phyloP scores from a whole-genome alignment of 2,888 invertebrate genomes.

The Ophion obscuratus region DNA sequence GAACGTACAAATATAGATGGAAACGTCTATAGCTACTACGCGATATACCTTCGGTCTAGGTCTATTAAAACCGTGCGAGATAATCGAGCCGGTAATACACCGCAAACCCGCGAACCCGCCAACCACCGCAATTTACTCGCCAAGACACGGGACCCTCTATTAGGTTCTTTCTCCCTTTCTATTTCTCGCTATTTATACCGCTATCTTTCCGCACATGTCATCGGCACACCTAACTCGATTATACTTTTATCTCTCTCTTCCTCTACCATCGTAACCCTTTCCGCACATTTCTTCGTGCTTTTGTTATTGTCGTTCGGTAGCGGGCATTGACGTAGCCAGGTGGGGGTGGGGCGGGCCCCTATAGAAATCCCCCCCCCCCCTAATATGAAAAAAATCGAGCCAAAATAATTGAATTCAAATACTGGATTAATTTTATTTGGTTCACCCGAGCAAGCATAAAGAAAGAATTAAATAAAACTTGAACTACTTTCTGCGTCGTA shows the following conservation, averaged over 20 bases:
- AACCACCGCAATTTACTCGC: slow-evolving; percentile 74
- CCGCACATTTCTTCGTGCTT: neutral
- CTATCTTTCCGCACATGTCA: slow-evolving; percentile 23
- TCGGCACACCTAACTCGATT: slow-evolving; percentile 15
- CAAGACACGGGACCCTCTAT: slow-evolving; percentile 57
- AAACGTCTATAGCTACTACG: slow-evolving; percentile 24
- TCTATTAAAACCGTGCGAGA: slow-evolving; percentile 78
- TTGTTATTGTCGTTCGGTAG: no score
- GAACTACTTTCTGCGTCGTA: no score
- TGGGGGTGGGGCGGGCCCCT: no score
- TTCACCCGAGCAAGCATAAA: no score
- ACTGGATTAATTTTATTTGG: no score
- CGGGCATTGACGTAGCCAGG: no score
- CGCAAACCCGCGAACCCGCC: slow-evolving; percentile 70
- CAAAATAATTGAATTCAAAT: no score
- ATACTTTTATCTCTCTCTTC: neutral
- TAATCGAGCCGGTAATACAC: slow-evolving; percentile 76
- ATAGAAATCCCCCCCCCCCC: no score
- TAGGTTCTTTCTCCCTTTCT: slow-evolving; percentile 47
- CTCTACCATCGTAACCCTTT: neutral
- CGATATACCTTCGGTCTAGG: slow-evolving; percentile 56
- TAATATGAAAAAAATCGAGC: neutral
- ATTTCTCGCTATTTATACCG: slow-evolving; percentile 37
- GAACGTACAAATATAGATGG: neutral
- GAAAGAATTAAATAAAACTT: no score